Base-by-base conservation (phyloP, 2,113 vertebrate genomes). In the Vanacampus margaritifer region DNA sequence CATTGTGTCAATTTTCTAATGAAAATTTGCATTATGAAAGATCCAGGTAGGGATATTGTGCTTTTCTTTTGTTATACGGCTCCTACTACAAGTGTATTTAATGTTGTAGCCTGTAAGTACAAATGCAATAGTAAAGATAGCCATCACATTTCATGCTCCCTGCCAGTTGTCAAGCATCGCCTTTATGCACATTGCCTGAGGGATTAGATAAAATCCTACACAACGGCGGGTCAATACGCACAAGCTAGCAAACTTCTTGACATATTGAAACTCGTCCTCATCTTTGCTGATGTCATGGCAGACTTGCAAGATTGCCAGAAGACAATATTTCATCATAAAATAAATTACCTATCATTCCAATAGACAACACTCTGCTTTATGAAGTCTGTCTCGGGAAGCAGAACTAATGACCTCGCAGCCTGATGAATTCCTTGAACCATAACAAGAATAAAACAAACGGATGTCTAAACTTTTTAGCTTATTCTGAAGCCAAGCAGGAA, bases 171-270 rank as follows among this genome's bases (percentile, higher is more conserved):
- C 90, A 90, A 83, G 88, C 84, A 85, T 68, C 81, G 84, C 76
- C 85, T 89, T 87, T 86, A 86, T 87, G 86, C 81, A 64, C 79
- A 68, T 84, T 79, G 80, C 86, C 89, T 84, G 57, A 77, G 84
- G 88, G 85, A 90, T 78, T 75, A 70, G 79, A 84, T 81, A 85
- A 90, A 91, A 91, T 91, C 91, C 88, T 86, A 92, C 90, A 90
- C 83, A 71, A 84, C 80, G 88, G 87, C 85, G 81, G 85, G 69
- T 73, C 86, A 67, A 82, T 68, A 72, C 74, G 72, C 62, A 67
- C 77, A 60, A 67, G 64, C 66, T 81, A 76, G 81, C 68, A 56
- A 81, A 74, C 67, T 53, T 43, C 67, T 53, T 43, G 9, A 74
- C 67, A 37, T 71, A 72, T 81, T 78, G 54, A 82, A 79, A 79